These are phyloP conservation scores for Dolichallabes microphthalmus DNA, from an alignment of 2,113 vertebrate species.

Conservation along the genomic window DNA sequence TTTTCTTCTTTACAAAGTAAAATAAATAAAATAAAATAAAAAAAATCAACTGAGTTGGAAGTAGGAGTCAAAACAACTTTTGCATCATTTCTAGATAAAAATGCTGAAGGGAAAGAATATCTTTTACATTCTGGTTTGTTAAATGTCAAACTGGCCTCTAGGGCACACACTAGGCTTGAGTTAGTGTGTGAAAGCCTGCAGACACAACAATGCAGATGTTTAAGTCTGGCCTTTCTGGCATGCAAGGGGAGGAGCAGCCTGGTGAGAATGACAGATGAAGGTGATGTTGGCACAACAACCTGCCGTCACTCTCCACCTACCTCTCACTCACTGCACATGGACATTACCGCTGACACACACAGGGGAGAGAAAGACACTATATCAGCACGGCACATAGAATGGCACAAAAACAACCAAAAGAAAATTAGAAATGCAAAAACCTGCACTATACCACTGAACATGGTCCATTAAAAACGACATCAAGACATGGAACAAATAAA, in stretches of 20 bases:
- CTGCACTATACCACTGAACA: neutral
- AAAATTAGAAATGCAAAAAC: constrained; percentile 6
- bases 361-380: constrained; percentile 11
- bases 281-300: constrained; percentile 8
- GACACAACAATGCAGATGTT: neutral
- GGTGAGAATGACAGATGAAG: constrained; percentile 28
- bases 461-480: neutral
- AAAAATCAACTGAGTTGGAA: neutral
- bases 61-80: neutral
- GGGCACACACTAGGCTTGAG: neutral
- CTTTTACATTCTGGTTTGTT: no score
- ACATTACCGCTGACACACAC: constrained; percentile 56
- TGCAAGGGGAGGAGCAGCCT: neutral
- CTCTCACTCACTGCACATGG: constrained; percentile 49
- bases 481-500: neutral
- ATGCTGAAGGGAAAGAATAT: neutral
- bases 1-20: no score
- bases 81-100: neutral
- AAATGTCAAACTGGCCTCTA: no score
- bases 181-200: neutral
- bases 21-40: no score
- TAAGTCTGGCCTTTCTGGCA: neutral
- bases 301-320: constrained; percentile 55
- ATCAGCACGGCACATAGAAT: constrained; percentile 18
- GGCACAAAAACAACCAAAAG: neutral